Conservation (phyloP, 2,113 vertebrate species). For the Paratilapia polleni region DNA sequence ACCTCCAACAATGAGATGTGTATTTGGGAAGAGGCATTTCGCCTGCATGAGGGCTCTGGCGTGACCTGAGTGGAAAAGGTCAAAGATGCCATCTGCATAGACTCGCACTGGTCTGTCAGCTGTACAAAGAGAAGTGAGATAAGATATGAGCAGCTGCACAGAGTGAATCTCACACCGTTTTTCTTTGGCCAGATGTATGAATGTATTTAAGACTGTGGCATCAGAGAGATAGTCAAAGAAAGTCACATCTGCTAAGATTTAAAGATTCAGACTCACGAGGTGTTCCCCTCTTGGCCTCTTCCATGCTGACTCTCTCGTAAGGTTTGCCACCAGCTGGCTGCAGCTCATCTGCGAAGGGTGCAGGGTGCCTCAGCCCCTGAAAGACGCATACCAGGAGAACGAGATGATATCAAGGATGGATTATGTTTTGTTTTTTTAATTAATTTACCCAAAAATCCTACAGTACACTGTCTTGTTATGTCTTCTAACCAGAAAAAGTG, state of each 20-base stretch:
- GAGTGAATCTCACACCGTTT: not conserved
- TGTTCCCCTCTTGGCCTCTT: slow-evolving; percentile 90
- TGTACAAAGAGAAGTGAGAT: slow-evolving; percentile 61
- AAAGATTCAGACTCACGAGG: slow-evolving; percentile 79
- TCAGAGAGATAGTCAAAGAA: not conserved
- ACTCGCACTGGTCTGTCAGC: slow-evolving; percentile 92
- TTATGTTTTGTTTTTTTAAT: not conserved
- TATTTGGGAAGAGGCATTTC: slow-evolving; percentile 97
- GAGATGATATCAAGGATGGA: not conserved
- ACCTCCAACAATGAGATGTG: slow-evolving; percentile 98
- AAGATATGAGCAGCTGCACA: not conserved
- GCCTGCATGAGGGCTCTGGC: slow-evolving; percentile 98
- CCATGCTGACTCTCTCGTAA: slow-evolving; percentile 89
- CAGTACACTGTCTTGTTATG: not conserved
- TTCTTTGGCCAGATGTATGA: not conserved
- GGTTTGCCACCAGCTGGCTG: slow-evolving; percentile 71
- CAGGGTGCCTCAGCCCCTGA: slow-evolving; percentile 89
- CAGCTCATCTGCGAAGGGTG: slow-evolving; percentile 92
- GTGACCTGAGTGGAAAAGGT: slow-evolving; percentile 97
- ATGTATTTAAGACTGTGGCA: not conserved
- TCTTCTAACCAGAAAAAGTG: not conserved
- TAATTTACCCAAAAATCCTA: not conserved
- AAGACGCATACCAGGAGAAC: slow-evolving; percentile 3
- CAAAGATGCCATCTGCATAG: slow-evolving; percentile 98
- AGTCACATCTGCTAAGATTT: not conserved